phyloP scores from a whole-genome alignment of 2,888 invertebrate genomes.

The Dolichomitus sp. region DNA sequence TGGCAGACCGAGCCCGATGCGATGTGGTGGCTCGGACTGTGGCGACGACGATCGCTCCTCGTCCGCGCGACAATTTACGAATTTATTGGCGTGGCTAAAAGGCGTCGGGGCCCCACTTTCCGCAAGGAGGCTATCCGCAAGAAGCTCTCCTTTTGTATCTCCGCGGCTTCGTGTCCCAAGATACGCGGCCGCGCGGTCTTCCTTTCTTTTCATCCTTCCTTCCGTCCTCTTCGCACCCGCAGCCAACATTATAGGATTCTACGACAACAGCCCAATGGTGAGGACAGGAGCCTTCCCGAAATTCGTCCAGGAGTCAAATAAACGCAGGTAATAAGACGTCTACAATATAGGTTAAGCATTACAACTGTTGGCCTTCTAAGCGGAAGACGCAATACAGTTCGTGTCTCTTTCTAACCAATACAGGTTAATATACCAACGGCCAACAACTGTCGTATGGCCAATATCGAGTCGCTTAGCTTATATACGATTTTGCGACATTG shows the following conservation, averaged over 20 bases:
- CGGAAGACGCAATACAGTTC: too few species aligned
- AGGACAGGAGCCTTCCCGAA: constrained; percentile 47
- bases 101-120: constrained; percentile 55
- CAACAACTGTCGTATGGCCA: too few species aligned
- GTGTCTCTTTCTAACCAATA: too few species aligned
- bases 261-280: background rate
- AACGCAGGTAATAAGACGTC: constrained; percentile 54
- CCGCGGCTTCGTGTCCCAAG: constrained; percentile 41
- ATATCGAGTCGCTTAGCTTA: background rate
- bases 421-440: too few species aligned
- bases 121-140: constrained; percentile 57
- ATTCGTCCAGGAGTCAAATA: constrained; percentile 50
- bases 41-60: constrained; percentile 7
- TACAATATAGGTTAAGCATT: too few species aligned
- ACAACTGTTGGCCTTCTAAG: too few species aligned
- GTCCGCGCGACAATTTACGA: constrained; percentile 64
- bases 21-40: background rate
- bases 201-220: constrained; percentile 35
- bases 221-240: constrained; percentile 21
- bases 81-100: constrained; percentile 78
- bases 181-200: constrained; percentile 50
- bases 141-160: constrained; percentile 61
- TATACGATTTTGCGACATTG: constrained; percentile 51
- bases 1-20: background rate
- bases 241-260: background rate